Evolutionary conservation across 2,888 invertebrate species (phyloP), one percentile per base, ranked within the genome.

Genomic region (Mythimna loreyi): DNA sequence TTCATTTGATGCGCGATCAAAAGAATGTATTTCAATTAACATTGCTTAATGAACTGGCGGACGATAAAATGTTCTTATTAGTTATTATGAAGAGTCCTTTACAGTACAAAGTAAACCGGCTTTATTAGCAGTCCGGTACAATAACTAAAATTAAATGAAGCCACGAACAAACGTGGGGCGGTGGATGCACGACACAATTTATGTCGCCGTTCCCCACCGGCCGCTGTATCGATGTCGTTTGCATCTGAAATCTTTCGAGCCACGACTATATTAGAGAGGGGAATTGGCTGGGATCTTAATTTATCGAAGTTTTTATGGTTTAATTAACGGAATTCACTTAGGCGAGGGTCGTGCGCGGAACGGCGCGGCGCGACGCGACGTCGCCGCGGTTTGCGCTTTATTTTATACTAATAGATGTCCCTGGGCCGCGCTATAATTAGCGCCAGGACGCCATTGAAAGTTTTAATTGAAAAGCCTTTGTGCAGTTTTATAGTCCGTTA

Each of bases 261-360:
- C 88, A 87, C 87, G 91, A 91, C 93, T 93, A 91, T 95, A 95
- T 94, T 94, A 94, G 90, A 91, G 91, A 90, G 94, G 95, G 94
- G 94, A 95, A 96, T 94, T 92, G 96, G 94, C 94, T 93, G 92
- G 92, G 94, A 95, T 96, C 95, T 96, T 96, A 96, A 96, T 96
- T 96, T 96, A 96, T 96, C 92, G 96, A 96, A 96, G 93, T 96
- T 96, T 96, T 96, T 96, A 96, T 96, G 96, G 96, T 96, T 96
- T 96, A 96, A 96, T 96, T 96, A 96, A 96, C 96, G 93, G 95
- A 96, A 96, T 96, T 96, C 96, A 96, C 96, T 96, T 96, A 95
- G 93, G 89, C 89, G 89, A 80, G 90, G 87, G 86, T 64, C 73
- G 81, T 78, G 84, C 84, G 82, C 76, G 85, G 75, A 76, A 75